Conservation (phyloP, 2,888 invertebrate genomes). For the Cryptophagus acutangulus region DNA sequence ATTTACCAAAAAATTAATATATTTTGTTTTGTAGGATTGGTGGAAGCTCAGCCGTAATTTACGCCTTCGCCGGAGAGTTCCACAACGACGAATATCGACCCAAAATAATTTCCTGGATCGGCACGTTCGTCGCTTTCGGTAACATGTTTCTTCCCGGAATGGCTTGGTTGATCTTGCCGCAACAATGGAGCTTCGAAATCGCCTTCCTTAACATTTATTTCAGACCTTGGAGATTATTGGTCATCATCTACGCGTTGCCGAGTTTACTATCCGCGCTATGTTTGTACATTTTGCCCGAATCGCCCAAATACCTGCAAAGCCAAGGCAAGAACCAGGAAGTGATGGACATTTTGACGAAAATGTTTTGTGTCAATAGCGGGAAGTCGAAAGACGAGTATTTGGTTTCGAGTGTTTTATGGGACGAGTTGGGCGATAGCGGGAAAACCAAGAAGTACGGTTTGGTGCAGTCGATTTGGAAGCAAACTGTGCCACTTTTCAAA, state of each 20-base stretch:
- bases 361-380: slow-evolving; percentile 41
- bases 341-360: slow-evolving; percentile 37
- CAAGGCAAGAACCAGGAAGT: slow-evolving; percentile 40
- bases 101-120: slow-evolving; percentile 45
- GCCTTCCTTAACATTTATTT: slow-evolving; percentile 48
- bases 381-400: slow-evolving; percentile 37
- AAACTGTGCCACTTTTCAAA: slow-evolving; percentile 43
- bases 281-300: slow-evolving; percentile 43
- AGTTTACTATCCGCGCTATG: slow-evolving; percentile 37
- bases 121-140: slow-evolving; percentile 44
- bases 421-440: slow-evolving; percentile 28
- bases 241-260: slow-evolving; percentile 43
- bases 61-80: slow-evolving; percentile 53
- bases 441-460: slow-evolving; percentile 27
- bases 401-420: slow-evolving; percentile 37
- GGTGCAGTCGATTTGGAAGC: slow-evolving; percentile 41
- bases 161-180: slow-evolving; percentile 44
- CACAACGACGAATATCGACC: slow-evolving; percentile 48
- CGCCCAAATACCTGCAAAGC: slow-evolving; percentile 45
- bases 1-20: slow-evolving; percentile 9
- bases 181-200: slow-evolving; percentile 44
- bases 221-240: slow-evolving; percentile 43
- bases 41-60: slow-evolving; percentile 51
- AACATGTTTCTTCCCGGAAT: slow-evolving; percentile 43
- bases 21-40: slow-evolving; percentile 37